Evolutionary conservation across 2,113 vertebrate genomes (phyloP).

Genomic region (Megaceryle maxima): DNA sequence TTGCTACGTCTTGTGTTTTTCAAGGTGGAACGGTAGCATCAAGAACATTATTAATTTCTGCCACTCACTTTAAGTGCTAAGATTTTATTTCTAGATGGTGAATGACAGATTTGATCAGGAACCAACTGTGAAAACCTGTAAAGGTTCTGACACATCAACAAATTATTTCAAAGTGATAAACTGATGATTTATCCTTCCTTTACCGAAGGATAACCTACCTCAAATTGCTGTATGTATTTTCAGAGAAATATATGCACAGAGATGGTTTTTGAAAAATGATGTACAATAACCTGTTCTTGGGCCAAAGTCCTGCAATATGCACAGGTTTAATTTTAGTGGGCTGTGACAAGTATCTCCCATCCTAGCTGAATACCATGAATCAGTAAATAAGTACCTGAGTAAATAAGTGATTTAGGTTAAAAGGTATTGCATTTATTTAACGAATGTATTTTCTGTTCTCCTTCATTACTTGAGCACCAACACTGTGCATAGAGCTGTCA

Average conservation of each 20-base stretch:
- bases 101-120: neutral
- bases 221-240: neutral
- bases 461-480: neutral
- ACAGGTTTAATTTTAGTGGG: neutral
- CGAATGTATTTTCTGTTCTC: neutral
- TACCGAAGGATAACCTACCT: neutral
- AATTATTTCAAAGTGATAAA: neutral
- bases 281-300: neutral
- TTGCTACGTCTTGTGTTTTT: neutral
- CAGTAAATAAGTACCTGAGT: neutral
- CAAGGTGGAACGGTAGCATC: neutral
- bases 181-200: neutral
- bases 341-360: neutral
- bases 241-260: neutral
- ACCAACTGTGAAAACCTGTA: neutral
- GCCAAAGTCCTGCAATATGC: neutral
- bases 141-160: neutral
- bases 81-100: neutral
- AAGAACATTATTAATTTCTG: neutral
- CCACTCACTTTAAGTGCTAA: rapidly evolving
- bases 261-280: neutral
- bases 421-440: neutral
- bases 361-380: neutral
- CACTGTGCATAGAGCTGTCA: neutral
- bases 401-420: neutral